phyloP scores from a whole-genome alignment of 35 echinoderm and acorn worm genomes.

The Chiridota heheva region DNA sequence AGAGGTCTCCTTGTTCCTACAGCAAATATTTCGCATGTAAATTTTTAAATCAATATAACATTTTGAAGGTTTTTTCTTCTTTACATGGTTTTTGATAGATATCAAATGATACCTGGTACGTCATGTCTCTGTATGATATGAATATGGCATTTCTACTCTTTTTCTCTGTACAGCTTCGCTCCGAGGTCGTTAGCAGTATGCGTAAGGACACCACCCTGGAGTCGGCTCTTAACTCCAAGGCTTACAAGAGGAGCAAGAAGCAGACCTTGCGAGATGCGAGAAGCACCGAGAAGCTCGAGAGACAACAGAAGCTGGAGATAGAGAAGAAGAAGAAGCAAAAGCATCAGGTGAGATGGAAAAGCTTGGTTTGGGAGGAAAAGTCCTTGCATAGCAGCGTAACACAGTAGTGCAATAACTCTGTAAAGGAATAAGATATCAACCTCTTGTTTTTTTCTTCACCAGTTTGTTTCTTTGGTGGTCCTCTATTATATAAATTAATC shows the following conservation, averaged over 20 bases:
- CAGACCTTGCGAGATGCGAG: constrained; percentile 92
- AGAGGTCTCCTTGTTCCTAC: too few relatives aligned
- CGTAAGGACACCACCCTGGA: constrained; percentile 92
- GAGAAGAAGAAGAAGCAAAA: constrained; percentile 94
- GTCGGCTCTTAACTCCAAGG: constrained; percentile 93
- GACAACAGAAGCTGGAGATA: constrained; percentile 94
- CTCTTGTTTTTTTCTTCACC: too few relatives aligned
- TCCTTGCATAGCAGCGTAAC: too few relatives aligned
- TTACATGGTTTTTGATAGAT: not conserved
- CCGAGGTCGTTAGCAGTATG: constrained; percentile 91
- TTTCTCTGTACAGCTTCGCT: constrained; percentile 62
- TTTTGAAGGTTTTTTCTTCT: not conserved
- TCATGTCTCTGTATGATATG: too few relatives aligned
- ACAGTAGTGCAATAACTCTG: too few relatives aligned
- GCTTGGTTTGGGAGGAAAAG: not conserved
- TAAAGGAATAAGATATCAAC: too few relatives aligned
- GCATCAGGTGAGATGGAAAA: constrained; percentile 80
- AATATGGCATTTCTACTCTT: not conserved
- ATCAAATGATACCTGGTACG: not conserved
- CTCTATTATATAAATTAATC: too few relatives aligned
- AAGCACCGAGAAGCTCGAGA: constrained; percentile 88
- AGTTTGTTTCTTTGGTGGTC: too few relatives aligned
- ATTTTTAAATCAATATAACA: too few relatives aligned
- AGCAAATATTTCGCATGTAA: too few relatives aligned
- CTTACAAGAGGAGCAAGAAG: constrained; percentile 95